phyloP scores from a whole-genome alignment of 2,113 vertebrate genomes.

The Cyanoramphus novaezelandiae region DNA sequence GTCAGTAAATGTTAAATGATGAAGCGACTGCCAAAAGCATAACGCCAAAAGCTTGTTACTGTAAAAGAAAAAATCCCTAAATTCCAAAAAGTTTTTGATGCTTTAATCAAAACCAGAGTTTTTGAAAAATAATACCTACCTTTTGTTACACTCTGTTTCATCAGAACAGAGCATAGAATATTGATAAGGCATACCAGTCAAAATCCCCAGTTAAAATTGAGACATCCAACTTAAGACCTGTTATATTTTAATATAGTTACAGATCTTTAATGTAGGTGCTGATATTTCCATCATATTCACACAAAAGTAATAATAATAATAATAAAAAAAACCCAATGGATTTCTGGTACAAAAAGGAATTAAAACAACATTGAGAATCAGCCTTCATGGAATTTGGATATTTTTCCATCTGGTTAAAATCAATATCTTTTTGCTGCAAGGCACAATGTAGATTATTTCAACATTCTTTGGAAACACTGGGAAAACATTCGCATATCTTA shows the following conservation, averaged over 20 bases:
- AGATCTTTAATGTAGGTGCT: neutral
- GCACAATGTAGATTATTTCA: neutral
- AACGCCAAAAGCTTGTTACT: neutral
- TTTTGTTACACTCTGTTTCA: neutral
- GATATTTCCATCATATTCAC: neutral
- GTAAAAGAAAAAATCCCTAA: neutral
- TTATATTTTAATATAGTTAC: neutral
- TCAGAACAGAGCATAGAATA: neutral
- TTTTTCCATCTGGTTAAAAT: constrained; percentile 40
- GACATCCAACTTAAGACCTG: neutral
- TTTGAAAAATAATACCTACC: neutral
- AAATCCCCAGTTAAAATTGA: neutral
- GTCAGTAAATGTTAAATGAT: neutral
- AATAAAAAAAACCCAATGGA: neutral
- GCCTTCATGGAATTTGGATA: neutral
- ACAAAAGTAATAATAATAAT: neutral
- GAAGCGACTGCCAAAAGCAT: neutral
- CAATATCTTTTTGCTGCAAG: constrained; percentile 39
- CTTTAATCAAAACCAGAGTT: neutral
- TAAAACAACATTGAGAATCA: neutral
- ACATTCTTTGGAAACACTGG: neutral
- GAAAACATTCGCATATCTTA: constrained; percentile 8
- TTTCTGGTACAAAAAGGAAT: neutral
- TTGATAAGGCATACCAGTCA: neutral
- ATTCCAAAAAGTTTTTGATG: neutral